Evolutionary conservation across 1,140 invertebrate genomes (phyloP).

Genomic region (Trinorchestia longiramus): DNA sequence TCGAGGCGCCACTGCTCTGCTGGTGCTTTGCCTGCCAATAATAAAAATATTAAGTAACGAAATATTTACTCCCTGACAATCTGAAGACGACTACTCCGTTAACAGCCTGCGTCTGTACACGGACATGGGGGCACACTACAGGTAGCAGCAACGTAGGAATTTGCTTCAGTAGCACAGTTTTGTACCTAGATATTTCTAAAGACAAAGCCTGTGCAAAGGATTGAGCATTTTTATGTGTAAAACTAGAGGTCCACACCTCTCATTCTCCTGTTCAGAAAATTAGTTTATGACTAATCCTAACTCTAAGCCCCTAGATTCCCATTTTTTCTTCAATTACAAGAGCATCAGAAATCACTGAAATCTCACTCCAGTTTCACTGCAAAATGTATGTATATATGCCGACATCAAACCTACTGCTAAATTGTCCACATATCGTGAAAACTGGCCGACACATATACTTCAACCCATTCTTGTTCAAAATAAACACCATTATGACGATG

Average conservation of each 20-base stretch:
- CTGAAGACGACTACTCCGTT: not conserved
- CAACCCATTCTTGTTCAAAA: not conserved
- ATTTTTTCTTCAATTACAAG: not conserved
- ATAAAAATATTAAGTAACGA: not conserved
- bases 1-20: conserved; percentile 76
- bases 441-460: not conserved
- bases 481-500: not conserved
- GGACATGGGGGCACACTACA: not conserved
- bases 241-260: no score
- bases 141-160: not conserved
- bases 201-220: no score
- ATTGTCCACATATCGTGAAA: not conserved
- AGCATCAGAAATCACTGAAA: not conserved
- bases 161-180: not conserved
- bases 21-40: not conserved
- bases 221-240: no score
- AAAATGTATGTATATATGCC: not conserved
- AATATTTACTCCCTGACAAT: not conserved
- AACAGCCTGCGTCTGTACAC: not conserved
- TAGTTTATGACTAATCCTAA: no score
- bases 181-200: no score
- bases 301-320: no score
- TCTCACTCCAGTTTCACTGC: not conserved
- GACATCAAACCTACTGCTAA: not conserved
- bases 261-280: no score